A percentile compares a stretch with the other conserved stretches of the same genome.
These are phyloP conservation scores for Penaeus chinensis DNA, from an alignment of 1,140 invertebrate species.

Conservation along the genomic window DNA sequence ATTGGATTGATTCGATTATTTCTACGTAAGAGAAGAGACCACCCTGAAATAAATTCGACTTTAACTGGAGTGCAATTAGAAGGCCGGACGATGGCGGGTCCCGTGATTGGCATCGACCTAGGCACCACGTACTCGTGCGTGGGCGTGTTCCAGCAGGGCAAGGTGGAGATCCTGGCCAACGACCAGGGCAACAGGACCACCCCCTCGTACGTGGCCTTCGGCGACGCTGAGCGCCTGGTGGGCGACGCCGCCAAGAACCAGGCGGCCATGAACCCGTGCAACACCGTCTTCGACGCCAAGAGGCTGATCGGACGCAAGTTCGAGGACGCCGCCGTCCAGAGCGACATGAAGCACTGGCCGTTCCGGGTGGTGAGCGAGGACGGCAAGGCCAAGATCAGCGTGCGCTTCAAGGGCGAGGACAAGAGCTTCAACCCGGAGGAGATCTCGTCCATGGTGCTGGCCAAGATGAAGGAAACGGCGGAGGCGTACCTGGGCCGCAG, in stretches of 20 bases:
- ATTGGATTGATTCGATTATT: too few species aligned
- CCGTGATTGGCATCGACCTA: slow-evolving; percentile 67
- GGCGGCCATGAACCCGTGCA: too few species aligned
- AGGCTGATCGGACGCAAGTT: slow-evolving; percentile 70
- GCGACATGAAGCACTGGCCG: slow-evolving; percentile 69
- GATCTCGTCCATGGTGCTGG: slow-evolving; percentile 71
- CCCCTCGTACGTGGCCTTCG: slow-evolving; percentile 97
- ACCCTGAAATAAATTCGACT: neutral
- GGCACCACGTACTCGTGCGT: slow-evolving; percentile 75
- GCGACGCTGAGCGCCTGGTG: slow-evolving; percentile 95
- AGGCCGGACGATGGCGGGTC: neutral
- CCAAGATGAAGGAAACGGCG: too few species aligned
- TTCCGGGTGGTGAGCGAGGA: slow-evolving; percentile 70
- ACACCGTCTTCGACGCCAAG: too few species aligned
- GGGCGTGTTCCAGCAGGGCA: slow-evolving; percentile 70
- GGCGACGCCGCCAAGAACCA: slow-evolving; percentile 95
- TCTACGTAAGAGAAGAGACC: too few species aligned
- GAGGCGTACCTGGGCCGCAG: slow-evolving; percentile 79
- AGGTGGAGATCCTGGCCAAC: slow-evolving; percentile 98
- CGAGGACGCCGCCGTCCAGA: slow-evolving; percentile 71
- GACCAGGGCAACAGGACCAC: slow-evolving; percentile 98
- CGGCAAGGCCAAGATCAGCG: too few species aligned
- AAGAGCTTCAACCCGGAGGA: too few species aligned
- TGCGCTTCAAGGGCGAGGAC: too few species aligned
- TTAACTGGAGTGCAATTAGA: too few species aligned